Evolutionary conservation across 2,888 invertebrate genomes (phyloP).

Genomic region (Plagodis pulveraria): DNA sequence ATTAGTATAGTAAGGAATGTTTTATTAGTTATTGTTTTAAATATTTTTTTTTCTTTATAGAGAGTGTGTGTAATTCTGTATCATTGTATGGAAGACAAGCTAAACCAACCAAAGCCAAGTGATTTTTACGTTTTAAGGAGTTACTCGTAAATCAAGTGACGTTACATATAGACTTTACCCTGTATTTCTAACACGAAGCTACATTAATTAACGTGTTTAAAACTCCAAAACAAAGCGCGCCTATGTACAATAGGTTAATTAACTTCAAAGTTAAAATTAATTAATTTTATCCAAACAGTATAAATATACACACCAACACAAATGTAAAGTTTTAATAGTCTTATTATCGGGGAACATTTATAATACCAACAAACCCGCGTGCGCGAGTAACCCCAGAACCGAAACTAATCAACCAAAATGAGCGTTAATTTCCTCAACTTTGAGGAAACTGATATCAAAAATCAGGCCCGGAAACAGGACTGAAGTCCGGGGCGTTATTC

Average conservation of each 20-base stretch:
- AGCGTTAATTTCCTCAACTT: neutral
- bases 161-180: too few relatives aligned
- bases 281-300: neutral
- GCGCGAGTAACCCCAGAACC: slow-evolving; percentile 10
- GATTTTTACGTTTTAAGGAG: too few relatives aligned
- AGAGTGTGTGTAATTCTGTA: too few relatives aligned
- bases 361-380: neutral
- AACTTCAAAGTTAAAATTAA: neutral
- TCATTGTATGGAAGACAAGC: too few relatives aligned
- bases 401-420: slow-evolving; percentile 8
- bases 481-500: neutral
- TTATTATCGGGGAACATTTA: slow-evolving; percentile 3
- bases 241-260: neutral
- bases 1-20: too few relatives aligned
- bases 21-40: too few relatives aligned
- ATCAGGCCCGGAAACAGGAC: neutral
- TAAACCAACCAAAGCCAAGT: too few relatives aligned
- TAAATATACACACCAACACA: neutral
- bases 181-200: too few relatives aligned
- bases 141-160: too few relatives aligned
- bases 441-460: neutral
- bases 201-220: too few relatives aligned
- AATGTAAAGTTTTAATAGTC: slow-evolving; percentile 2
- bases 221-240: too few relatives aligned
- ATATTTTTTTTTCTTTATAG: too few relatives aligned